These are phyloP conservation scores for Argynnis bischoffii DNA, from an alignment of 2,888 invertebrate genomes.

Conservation along the genomic window DNA sequence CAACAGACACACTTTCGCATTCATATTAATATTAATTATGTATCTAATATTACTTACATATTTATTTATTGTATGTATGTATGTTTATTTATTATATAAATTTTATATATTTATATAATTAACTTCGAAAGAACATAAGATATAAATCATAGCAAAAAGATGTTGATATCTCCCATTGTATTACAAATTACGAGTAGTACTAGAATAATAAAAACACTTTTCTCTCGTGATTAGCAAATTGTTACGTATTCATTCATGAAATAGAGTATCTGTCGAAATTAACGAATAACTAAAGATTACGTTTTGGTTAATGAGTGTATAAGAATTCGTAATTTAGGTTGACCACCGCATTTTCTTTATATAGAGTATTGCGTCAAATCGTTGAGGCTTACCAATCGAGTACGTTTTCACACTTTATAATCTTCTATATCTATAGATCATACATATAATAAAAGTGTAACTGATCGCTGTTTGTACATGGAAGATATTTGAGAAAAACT, in stretches of 20 bases:
- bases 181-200: background rate
- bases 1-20: too few relatives aligned
- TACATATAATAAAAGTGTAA: background rate
- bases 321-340: conserved; percentile 7
- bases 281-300: conserved; percentile 5
- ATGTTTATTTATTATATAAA: too few relatives aligned
- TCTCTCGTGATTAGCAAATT: conserved; percentile 8
- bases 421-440: too few relatives aligned
- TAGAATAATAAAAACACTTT: background rate
- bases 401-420: background rate
- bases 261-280: conserved; percentile 4
- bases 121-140: too few relatives aligned
- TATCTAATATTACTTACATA: too few relatives aligned
- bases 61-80: too few relatives aligned
- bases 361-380: conserved; percentile 8
- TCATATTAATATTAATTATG: too few relatives aligned
- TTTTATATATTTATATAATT: too few relatives aligned
- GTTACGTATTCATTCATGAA: conserved; percentile 18
- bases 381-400: background rate
- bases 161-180: background rate
- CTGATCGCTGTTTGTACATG: background rate
- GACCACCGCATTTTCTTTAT: conserved; percentile 3
- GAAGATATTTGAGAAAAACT: too few relatives aligned
- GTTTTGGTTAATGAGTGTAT: conserved; percentile 3
- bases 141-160: too few relatives aligned